Base-by-base conservation (phyloP, 2,113 vertebrate genomes). In the Orycteropus afer region DNA sequence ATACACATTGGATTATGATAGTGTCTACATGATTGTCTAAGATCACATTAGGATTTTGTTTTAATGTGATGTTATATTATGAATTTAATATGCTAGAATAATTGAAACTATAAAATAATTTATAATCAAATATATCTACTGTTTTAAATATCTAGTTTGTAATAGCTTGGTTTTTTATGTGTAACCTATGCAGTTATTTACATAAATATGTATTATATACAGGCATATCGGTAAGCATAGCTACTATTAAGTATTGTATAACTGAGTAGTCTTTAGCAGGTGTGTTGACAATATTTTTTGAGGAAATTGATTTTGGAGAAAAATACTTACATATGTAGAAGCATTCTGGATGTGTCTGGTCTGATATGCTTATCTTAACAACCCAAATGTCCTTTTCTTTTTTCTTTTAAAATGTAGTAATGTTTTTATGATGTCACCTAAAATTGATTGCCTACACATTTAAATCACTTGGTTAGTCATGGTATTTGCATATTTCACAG, bases 401-500 rank as follows among this genome's bases (percentile, higher is more conserved):
- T 51, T 78, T 93, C 74, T 95, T 97, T 89, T 83, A 90, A 97
- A 84, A 69, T 55, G 88, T 79, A 96, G 61, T 89, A 61, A 84
- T 97, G 67, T 65, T 91, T 97, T 93, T 89, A 53, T 94, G 93
- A 95, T 95, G 86, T 95, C 85, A 86, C 96, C 85, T 98, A 94
- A 95, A 97, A 96, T 89, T 97, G 92, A 84, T 95, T 80, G 0
- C 59, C 91, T 96, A 83, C 76, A 95, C 82, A 95, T 98, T 92
- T 95, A 97, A 98, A 97, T 98, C 92, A 97, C 89, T 97, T 86
- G 86, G 92, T 98, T 97, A 96, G 97, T 90, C 95, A 94, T 97
- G 95, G 81, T 95, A 96, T 98, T 98, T 98, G 96, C 93, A 95
- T 98, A 97, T 98, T 93, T 98, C 99, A 99, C 98, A 98, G 98